Base-by-base conservation (phyloP, 2,888 invertebrate genomes). In the Eledona agricola region DNA sequence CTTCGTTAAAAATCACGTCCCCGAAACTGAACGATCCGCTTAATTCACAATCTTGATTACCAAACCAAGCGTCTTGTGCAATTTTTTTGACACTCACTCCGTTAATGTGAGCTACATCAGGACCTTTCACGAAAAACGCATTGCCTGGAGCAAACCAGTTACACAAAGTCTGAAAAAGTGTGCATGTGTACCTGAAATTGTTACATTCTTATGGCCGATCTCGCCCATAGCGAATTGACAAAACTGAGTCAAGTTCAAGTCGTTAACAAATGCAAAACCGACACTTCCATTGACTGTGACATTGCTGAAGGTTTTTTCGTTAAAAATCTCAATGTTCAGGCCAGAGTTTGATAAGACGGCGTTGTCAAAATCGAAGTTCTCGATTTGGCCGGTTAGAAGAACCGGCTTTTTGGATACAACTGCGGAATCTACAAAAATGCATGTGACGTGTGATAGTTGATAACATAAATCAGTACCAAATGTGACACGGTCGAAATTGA, bases 61-160 rank as follows among this genome's bases (percentile, higher is more conserved):
- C 70, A 57, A 82, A 71, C 84, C 84, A 85, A 26, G 78, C 67
- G 7, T 71, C 62, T 7, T 77, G 63, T 1, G 74, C 57, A 6
- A 79, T 58, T 12, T 76, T 46, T 1, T 68, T 45, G 11, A 81
- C 49, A 25, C 71, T 59, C 4, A 67, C 61, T 1, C 70, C 59
- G 62, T 82, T 81, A 1, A 83, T 61, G 4, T 63, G 70, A 6
- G 60, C 55, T 50, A 81, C 71, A n/a, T 38, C 49, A 5, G 81
- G 81, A 16, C 79, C 73, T 12, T 63, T 64, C 0, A 55, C 51
- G 58, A 83, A 80, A 34, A 61, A 64, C 0, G 73, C 77, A 58
- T 78, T 72, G 45, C 82, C 80, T 72, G 71, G 5, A 77, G 63
- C 50, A n/a, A n/a, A n/a, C n/a, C n/a, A n/a, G n/a, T n/a, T n/a